A percentile compares a stretch with the other conserved stretches of the same genome.
phyloP scores from a whole-genome alignment of 1,140 invertebrate species.

The Bombus huntii region DNA sequence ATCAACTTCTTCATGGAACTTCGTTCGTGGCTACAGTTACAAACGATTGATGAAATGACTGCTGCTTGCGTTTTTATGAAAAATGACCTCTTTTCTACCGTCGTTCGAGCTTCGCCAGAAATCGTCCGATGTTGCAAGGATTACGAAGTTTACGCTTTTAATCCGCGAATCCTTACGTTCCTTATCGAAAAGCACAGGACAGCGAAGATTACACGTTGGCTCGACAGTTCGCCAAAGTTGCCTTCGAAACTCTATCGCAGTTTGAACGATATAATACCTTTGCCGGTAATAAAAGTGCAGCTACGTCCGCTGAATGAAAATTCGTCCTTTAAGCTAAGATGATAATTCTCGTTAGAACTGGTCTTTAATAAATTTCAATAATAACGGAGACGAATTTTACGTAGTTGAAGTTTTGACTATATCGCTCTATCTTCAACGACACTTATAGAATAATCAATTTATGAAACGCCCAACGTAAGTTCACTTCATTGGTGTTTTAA shows the following conservation, averaged over 20 bases:
- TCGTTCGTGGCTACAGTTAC: no score
- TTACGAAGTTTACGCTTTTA: constrained; percentile 36
- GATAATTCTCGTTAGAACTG: neutral
- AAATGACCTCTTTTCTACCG: no score
- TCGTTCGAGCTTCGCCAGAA: neutral
- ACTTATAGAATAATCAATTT: neutral
- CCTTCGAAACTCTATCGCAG: constrained; percentile 29
- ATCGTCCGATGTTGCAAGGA: constrained; percentile 24
- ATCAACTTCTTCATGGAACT: no score
- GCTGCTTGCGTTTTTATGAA: neutral
- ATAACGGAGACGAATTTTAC: neutral
- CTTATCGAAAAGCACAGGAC: constrained; percentile 19
- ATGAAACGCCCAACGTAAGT: no score
- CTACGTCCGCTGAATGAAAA: constrained; percentile 5
- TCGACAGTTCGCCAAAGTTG: constrained; percentile 28
- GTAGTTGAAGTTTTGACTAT: neutral
- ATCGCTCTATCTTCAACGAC: neutral
- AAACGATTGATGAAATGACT: no score
- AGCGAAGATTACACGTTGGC: constrained; percentile 42
- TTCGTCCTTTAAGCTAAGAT: neutral
- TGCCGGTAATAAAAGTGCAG: constrained; percentile 18
- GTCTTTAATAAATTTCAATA: neutral
- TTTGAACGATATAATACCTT: constrained; percentile 30
- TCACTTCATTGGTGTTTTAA: no score
- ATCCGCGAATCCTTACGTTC: constrained; percentile 24